Conservation (phyloP, 2,113 vertebrate genomes). For the Bubo bubo region DNA sequence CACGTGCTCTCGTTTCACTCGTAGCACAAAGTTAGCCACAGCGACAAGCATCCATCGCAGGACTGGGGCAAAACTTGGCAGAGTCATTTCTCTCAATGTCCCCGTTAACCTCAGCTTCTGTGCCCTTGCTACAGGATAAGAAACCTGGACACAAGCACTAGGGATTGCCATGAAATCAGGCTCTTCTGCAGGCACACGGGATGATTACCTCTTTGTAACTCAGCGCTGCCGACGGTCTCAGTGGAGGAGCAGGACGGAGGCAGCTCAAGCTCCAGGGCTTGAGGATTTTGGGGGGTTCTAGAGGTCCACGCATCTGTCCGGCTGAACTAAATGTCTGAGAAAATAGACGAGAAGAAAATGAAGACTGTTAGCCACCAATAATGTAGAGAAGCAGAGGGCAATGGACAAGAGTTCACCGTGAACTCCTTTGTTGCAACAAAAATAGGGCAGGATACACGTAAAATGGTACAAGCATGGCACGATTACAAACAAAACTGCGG, state of each 20-base stretch:
- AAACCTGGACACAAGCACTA: neutral
- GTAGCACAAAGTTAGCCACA: neutral
- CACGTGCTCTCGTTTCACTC: rapidly evolving
- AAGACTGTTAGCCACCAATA: conserved; percentile 5
- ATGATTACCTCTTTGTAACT: conserved; percentile 96
- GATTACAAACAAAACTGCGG: neutral
- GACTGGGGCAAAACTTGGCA: neutral
- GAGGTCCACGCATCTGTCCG: conserved; percentile 81
- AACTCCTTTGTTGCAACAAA: neutral
- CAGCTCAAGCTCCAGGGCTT: conserved; percentile 98
- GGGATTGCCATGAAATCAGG: neutral
- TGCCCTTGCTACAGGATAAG: too few species aligned
- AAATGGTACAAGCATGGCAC: neutral
- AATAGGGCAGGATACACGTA: neutral
- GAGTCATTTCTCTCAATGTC: neutral
- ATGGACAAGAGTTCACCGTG: neutral
- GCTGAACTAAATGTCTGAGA: conserved; percentile 79
- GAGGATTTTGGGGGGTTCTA: conserved; percentile 92
- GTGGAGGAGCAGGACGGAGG: conserved; percentile 93
- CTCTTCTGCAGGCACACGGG: neutral
- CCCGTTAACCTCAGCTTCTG: neutral
- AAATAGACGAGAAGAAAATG: conserved; percentile 74
- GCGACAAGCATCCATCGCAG: neutral
- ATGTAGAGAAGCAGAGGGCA: neutral
- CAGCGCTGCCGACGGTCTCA: conserved; percentile 92